A percentile compares a stretch with the other conserved stretches of the same genome.
phyloP scores from a whole-genome alignment of 2,113 vertebrate genomes.

The Ictidomys tridecemlineatus region DNA sequence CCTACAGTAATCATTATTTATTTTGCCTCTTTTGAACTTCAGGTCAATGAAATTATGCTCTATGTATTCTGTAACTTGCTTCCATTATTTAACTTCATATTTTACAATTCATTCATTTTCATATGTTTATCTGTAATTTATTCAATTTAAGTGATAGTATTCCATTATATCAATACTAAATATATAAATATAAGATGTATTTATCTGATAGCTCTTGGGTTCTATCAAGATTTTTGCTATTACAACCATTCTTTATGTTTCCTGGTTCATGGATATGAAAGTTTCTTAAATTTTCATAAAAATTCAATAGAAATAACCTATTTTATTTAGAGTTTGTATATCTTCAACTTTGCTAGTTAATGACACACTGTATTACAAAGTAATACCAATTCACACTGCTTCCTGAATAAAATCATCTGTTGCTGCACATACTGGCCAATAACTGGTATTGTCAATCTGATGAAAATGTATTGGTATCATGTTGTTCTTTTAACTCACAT shows the following conservation, averaged over 20 bases:
- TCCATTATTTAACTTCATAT: neutral
- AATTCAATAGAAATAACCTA: too few species aligned
- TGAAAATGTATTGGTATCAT: too few species aligned
- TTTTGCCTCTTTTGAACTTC: slow-evolving; percentile 16
- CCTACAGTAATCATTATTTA: neutral
- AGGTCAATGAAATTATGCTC: neutral
- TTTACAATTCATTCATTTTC: neutral
- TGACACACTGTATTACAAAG: too few species aligned
- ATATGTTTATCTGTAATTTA: neutral
- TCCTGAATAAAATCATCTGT: too few species aligned
- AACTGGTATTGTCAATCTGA: too few species aligned
- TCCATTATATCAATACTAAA: neutral
- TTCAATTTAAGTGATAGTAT: neutral
- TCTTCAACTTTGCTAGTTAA: too few species aligned
- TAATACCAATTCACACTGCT: too few species aligned
- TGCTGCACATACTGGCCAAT: too few species aligned
- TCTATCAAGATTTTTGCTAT: neutral
- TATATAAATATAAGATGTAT: neutral
- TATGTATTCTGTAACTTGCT: neutral
- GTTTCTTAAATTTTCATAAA: neutral
- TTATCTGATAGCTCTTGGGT: neutral
- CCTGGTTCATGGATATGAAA: neutral
- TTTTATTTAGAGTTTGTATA: too few species aligned
- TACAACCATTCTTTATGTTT: neutral
- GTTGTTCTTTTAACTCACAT: too few species aligned